Percentiles rank a stretch among this genome's conserved stretches.
phyloP scores from a whole-genome alignment of 2,113 vertebrate species.

The Leptobrachium ailaonicum region DNA sequence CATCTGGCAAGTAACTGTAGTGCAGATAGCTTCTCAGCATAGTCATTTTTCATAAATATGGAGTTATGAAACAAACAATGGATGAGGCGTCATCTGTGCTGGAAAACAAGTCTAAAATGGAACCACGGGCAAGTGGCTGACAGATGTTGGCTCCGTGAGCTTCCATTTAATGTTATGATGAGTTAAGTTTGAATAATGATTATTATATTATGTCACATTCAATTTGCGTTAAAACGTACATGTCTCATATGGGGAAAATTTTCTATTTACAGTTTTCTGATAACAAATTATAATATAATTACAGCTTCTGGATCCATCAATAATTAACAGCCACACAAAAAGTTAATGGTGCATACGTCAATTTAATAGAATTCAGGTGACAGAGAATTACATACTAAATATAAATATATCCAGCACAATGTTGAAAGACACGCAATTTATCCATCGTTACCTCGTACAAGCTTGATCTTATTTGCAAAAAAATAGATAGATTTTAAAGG shows the following conservation, averaged over 20 bases:
- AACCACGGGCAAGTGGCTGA: background rate
- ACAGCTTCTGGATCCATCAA: background rate
- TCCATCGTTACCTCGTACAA: no score
- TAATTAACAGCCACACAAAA: background rate
- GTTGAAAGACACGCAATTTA: no score
- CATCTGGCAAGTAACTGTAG: slow-evolving; percentile 43
- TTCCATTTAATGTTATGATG: background rate
- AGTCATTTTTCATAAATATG: slow-evolving; percentile 34
- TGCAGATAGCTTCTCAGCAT: slow-evolving; percentile 30
- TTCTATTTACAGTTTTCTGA: background rate
- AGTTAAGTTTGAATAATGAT: background rate
- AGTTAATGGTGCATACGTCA: background rate
- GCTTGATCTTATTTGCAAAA: no score
- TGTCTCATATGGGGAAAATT: background rate
- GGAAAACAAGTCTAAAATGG: slow-evolving; percentile 9
- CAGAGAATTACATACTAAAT: no score
- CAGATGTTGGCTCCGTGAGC: background rate
- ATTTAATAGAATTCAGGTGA: background rate
- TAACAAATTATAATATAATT: background rate
- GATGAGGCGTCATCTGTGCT: slow-evolving; percentile 17
- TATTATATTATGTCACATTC: background rate
- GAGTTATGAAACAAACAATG: slow-evolving; percentile 3
- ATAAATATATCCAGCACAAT: no score
- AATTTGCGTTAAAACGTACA: background rate
- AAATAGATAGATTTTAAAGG: no score